These are phyloP conservation scores for Dynastes hyllus DNA, from an alignment of 2,888 invertebrate genomes.

Conservation along the genomic window DNA sequence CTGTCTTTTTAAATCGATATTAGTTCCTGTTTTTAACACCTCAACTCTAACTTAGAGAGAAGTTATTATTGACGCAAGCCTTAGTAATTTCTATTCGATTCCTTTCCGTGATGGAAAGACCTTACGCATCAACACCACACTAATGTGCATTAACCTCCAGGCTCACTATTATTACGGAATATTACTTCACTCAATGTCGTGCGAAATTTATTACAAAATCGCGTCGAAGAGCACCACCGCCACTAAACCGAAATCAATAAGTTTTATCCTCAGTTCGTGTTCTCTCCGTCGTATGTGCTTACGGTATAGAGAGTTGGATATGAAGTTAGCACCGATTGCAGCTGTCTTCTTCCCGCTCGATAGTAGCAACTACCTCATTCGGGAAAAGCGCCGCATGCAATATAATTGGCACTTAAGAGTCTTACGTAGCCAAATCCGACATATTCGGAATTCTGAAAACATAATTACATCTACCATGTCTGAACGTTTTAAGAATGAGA, in stretches of 20 bases:
- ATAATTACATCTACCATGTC: slow-evolving; percentile 60
- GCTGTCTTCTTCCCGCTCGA: slow-evolving; percentile 9
- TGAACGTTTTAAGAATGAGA: slow-evolving; percentile 60
- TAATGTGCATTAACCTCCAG: slow-evolving; percentile 21
- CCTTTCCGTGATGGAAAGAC: no score
- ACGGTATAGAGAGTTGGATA: slow-evolving; percentile 21
- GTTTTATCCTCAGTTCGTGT: slow-evolving; percentile 42
- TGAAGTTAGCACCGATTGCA: slow-evolving; percentile 12
- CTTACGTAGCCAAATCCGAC: slow-evolving; percentile 60
- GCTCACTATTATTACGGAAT: slow-evolving; percentile 29
- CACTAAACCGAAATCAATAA: slow-evolving; percentile 44
- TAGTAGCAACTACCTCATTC: slow-evolving; percentile 12
- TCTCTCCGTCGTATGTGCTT: slow-evolving; percentile 23
- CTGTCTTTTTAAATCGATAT: no score
- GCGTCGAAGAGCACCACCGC: slow-evolving; percentile 24
- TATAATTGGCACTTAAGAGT: slow-evolving; percentile 58
- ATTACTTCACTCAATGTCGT: slow-evolving; percentile 35
- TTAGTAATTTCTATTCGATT: no score
- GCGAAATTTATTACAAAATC: slow-evolving; percentile 41
- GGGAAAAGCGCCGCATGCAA: slow-evolving; percentile 46
- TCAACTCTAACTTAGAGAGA: no score
- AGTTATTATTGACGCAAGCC: no score
- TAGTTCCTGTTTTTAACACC: no score
- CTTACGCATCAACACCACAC: background rate
- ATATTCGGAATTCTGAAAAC: slow-evolving; percentile 61